These are phyloP conservation scores for Leptocoma aspasia DNA, from an alignment of 2,113 vertebrate species.

Conservation along the genomic window DNA sequence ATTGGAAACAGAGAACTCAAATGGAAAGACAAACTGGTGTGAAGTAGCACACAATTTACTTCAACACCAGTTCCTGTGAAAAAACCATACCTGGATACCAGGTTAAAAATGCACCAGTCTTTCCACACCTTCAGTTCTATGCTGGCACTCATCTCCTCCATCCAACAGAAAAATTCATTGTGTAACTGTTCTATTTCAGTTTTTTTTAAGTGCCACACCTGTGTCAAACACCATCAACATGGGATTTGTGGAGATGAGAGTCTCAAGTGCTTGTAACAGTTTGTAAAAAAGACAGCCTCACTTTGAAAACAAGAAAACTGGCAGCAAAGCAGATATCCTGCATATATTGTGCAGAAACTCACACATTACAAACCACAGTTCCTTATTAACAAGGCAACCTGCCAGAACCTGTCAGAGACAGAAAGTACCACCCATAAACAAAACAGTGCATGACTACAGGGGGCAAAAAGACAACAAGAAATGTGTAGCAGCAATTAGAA, in stretches of 20 bases:
- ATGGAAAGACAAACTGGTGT: not conserved
- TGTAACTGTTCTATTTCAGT: not conserved
- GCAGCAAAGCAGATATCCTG: not conserved
- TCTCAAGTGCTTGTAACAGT: not conserved
- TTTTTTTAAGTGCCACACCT: not conserved
- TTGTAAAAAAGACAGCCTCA: not conserved
- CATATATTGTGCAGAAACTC: not conserved
- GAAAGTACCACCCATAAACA: not conserved
- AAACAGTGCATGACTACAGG: not conserved
- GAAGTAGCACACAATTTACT: not conserved
- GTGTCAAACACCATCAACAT: not conserved
- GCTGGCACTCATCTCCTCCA: too few species aligned
- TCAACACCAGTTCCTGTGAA: not conserved
- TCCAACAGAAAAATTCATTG: not conserved
- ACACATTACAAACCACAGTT: not conserved
- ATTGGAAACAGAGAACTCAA: not conserved
- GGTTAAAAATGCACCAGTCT: not conserved
- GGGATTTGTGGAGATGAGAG: not conserved
- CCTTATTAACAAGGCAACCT: not conserved
- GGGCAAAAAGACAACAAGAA: not conserved
- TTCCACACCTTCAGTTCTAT: not conserved
- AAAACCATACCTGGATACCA: not conserved
- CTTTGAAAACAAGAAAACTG: slow-evolving; percentile 1
- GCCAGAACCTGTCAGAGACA: too few species aligned
- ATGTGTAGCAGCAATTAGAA: not conserved